Percentiles rank a stretch among this genome's conserved stretches.
phyloP scores from a whole-genome alignment of 1,140 invertebrate species.

The Ceratoteleas bidentatus region DNA sequence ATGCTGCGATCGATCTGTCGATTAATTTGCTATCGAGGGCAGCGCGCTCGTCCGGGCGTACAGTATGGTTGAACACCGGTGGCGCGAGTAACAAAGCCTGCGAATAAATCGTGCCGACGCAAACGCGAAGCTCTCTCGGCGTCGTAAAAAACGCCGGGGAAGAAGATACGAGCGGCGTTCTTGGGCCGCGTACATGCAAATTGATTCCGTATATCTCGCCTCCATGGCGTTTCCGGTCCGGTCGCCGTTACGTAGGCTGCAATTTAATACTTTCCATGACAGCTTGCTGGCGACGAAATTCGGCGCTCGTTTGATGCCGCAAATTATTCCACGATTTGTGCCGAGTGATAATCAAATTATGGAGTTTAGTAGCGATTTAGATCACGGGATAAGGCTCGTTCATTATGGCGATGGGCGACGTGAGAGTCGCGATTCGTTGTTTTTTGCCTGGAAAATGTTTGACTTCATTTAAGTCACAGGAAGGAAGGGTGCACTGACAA shows the following conservation, averaged over 20 bases:
- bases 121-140: conserved; percentile 13
- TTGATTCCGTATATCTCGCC: conserved; percentile 37
- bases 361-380: conserved; percentile 13
- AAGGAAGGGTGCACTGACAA: no score
- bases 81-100: conserved; percentile 26
- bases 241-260: conserved; percentile 21
- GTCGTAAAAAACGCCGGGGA: conserved; percentile 8
- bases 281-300: conserved; percentile 9
- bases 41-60: conserved; percentile 7
- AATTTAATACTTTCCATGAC: conserved; percentile 48
- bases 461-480: no score
- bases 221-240: conserved; percentile 26
- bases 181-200: conserved; percentile 34
- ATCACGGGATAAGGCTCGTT: conserved; percentile 1
- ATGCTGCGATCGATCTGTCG: conserved; percentile 11
- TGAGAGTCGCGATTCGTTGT: no score
- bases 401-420: no score
- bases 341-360: conserved; percentile 16
- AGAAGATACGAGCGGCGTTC: conserved; percentile 31
- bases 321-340: conserved; percentile 8
- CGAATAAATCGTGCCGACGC: conserved; percentile 41
- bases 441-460: no score
- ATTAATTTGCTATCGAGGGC: conserved; percentile 23
- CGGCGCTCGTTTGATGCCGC: neutral
- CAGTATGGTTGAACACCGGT: conserved; percentile 25